Conservation (phyloP, 2,797 vertebrate species). For the Tapera naevia region DNA sequence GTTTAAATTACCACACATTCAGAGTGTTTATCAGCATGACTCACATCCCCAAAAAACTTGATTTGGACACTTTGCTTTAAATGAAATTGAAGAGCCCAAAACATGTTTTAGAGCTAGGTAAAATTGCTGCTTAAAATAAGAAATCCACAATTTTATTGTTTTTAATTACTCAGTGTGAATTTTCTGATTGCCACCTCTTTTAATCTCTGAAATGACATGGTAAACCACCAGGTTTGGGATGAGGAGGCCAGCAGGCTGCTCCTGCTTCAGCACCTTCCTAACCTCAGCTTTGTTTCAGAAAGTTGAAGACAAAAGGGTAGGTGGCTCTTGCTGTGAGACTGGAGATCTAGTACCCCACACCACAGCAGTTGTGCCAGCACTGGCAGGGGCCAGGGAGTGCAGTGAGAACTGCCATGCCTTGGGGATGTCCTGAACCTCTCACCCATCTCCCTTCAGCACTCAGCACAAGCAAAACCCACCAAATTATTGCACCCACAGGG, state of each 20-base stretch:
- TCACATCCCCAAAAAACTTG: background rate
- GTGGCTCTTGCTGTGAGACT: rapidly evolving
- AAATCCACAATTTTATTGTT: background rate
- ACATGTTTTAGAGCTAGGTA: background rate
- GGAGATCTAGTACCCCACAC: rapidly evolving
- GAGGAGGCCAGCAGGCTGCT: background rate
- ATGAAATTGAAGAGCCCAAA: background rate
- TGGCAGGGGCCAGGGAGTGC: background rate
- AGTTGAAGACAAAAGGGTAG: background rate
- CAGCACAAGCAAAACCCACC: background rate
- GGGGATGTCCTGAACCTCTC: background rate
- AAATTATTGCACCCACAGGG: background rate
- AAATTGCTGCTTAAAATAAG: background rate
- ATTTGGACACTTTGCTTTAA: background rate
- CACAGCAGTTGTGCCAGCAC: rapidly evolving
- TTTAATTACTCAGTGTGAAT: background rate
- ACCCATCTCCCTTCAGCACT: background rate
- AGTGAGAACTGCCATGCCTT: rapidly evolving
- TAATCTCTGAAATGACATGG: background rate
- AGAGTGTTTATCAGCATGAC: background rate
- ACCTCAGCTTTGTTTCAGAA: background rate
- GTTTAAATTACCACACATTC: background rate
- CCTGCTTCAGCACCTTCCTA: rapidly evolving
- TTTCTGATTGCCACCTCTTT: background rate
- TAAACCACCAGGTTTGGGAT: background rate